These are phyloP conservation scores for Halcyon malimbica DNA, from an alignment of 2,113 vertebrate species.

Conservation along the genomic window DNA sequence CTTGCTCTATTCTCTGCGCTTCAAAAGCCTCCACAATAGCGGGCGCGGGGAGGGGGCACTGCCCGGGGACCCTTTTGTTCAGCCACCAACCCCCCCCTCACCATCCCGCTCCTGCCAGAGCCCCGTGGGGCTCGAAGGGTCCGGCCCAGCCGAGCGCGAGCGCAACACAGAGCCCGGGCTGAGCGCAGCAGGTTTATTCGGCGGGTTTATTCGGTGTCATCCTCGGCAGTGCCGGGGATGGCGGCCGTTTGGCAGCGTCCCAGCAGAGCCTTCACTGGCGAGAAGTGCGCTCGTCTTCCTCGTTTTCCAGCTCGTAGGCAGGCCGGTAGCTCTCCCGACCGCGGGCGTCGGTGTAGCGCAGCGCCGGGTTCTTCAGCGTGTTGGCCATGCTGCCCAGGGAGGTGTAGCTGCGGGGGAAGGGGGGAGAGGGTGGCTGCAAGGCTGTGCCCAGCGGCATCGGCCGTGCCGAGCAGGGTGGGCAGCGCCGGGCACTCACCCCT, in stretches of 20 bases:
- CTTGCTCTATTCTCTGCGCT: constrained; percentile 7
- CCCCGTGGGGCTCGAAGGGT: not conserved
- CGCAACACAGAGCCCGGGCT: not conserved
- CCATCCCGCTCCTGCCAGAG: not conserved
- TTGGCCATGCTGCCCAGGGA: constrained; percentile 92
- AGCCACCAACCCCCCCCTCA: not conserved
- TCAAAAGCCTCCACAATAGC: not conserved
- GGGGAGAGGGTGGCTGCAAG: not conserved
- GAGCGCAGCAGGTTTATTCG: constrained; percentile 8
- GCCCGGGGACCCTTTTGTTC: not conserved
- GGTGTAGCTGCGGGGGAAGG: constrained; percentile 82
- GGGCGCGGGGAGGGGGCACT: not conserved
- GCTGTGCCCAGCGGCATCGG: not conserved
- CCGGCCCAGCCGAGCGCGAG: not conserved
- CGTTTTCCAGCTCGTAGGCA: constrained; percentile 88
- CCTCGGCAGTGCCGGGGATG: not conserved
- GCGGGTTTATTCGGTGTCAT: not conserved
- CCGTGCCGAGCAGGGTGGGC: accelerated
- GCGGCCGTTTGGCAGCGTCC: not conserved
- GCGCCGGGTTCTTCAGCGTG: constrained; percentile 82
- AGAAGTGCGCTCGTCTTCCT: constrained; percentile 89
- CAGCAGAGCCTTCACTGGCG: constrained; percentile 70
- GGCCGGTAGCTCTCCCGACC: constrained; percentile 83
- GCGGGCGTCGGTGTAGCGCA: constrained; percentile 74
- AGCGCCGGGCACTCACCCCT: constrained; percentile 79